These are phyloP conservation scores for Myrmecobius fasciatus DNA, from an alignment of 2,113 vertebrate species.

Conservation along the genomic window DNA sequence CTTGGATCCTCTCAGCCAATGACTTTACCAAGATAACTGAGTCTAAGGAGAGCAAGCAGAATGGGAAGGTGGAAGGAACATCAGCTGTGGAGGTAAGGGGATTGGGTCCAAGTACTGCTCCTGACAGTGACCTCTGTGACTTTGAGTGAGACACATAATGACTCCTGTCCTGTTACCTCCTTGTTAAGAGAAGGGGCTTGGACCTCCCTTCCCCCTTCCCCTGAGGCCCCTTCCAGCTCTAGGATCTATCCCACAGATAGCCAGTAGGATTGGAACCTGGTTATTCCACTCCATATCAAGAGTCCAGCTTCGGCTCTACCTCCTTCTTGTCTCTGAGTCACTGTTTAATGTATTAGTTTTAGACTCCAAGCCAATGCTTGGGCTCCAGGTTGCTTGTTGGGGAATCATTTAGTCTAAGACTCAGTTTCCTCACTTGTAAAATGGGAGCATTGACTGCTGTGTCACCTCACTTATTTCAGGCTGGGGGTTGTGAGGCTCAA, in stretches of 20 bases:
- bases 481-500: too few species aligned
- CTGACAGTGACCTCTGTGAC: neutral
- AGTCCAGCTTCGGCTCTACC: neutral
- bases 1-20: neutral
- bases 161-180: neutral
- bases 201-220: neutral
- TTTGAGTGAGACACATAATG: too few species aligned
- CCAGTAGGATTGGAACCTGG: neutral
- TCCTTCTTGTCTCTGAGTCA: conserved; percentile 2
- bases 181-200: neutral
- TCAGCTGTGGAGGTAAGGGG: too few species aligned
- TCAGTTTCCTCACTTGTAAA: neutral
- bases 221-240: neutral
- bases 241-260: too few species aligned
- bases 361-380: neutral
- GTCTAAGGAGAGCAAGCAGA: neutral
- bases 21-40: neutral
- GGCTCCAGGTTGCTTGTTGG: neutral
- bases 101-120: neutral
- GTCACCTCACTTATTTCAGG: too few species aligned
- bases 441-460: neutral
- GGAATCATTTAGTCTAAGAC: neutral
- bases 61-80: neutral
- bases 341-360: neutral
- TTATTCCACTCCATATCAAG: neutral